Base-by-base conservation (phyloP, 2,113 vertebrate species). In the Aptenodytes patagonicus region DNA sequence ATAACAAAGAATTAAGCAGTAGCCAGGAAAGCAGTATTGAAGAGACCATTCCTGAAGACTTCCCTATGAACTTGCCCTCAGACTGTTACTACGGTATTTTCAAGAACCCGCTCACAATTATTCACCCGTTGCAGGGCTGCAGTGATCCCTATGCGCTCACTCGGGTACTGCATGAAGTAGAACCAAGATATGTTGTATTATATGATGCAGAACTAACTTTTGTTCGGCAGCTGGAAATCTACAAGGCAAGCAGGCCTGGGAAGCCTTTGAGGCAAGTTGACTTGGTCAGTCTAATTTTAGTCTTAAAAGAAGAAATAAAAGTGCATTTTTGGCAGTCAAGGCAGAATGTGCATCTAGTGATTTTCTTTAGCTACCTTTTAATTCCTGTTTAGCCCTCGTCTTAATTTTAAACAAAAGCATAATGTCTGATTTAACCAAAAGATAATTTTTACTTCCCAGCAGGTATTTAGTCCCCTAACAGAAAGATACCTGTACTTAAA, bases 181-280 rank as follows among this genome's bases (percentile, higher is more conserved):
- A 99, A 34, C 99, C 99, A 11, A 97, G 98, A 95, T 99, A 99
- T 0, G 98, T 99, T 32, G 98, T 99, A 34, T 79, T 99, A 9
- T 99, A 99, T 2, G 99, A 99, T 4, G 98, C 99, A 1, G 99
- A 99, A 16, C 96, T 99, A 21, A 98, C 98, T 8, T 99, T 99
- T 21, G 99, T 99, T 6, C 98, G 99, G 14, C 99, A 99, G 97
- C 98, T 99, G 94, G 99, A 99, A 95, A 97, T 99, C 90, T 99
- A 99, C 97, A 99, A 99, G 97, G 99, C 99, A 9, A 98, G 98
- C 94, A 98, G 99, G 71, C 99, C 99, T 2, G 99, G 99, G 44
- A 99, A 98, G 83, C 97, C 99, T 6, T 97, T 99, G 42, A 98
- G 99, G 99, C 98, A 98, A 95, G 98, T 98, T 86, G 10, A 18